These are phyloP conservation scores for Halichoerus grypus DNA, from an alignment of 2,113 vertebrate species.

Conservation along the genomic window DNA sequence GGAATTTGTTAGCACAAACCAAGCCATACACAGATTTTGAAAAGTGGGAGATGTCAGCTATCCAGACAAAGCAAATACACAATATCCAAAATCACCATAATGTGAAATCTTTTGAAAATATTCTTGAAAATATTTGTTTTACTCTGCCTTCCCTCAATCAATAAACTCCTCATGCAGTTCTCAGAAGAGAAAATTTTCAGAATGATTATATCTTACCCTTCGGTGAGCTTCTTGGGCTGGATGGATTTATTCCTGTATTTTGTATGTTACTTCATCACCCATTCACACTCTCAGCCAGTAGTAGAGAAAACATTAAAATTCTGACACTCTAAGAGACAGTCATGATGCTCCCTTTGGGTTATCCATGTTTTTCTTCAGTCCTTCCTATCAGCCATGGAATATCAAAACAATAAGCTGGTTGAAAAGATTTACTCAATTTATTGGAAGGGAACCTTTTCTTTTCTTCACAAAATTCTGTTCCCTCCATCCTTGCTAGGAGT, in stretches of 20 bases:
- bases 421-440: not conserved
- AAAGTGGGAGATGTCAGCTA: slow-evolving; percentile 42
- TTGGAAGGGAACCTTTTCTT: not conserved
- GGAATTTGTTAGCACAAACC: slow-evolving; percentile 25
- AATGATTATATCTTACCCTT: slow-evolving; percentile 1
- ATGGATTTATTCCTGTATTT: slow-evolving; percentile 43
- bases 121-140: slow-evolving; percentile 49
- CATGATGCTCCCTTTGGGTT: not conserved
- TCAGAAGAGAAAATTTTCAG: slow-evolving; percentile 42
- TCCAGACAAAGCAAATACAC: slow-evolving; percentile 48
- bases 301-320: slow-evolving; percentile 42
- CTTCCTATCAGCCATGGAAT: not conserved
- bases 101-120: slow-evolving; percentile 41
- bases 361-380: not conserved
- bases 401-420: not conserved
- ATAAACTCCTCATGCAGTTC: slow-evolving; percentile 8
- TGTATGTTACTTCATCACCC: not conserved
- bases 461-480: not conserved
- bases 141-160: slow-evolving; percentile 57
- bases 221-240: not conserved
- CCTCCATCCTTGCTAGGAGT: not conserved
- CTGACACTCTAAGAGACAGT: not conserved
- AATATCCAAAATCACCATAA: slow-evolving; percentile 33
- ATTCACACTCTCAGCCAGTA: not conserved
- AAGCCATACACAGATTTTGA: not conserved